Evolutionary conservation across 2,113 vertebrate species (phyloP), one percentile per base, ranked within the genome.

Genomic region (Delphinus delphis): DNA sequence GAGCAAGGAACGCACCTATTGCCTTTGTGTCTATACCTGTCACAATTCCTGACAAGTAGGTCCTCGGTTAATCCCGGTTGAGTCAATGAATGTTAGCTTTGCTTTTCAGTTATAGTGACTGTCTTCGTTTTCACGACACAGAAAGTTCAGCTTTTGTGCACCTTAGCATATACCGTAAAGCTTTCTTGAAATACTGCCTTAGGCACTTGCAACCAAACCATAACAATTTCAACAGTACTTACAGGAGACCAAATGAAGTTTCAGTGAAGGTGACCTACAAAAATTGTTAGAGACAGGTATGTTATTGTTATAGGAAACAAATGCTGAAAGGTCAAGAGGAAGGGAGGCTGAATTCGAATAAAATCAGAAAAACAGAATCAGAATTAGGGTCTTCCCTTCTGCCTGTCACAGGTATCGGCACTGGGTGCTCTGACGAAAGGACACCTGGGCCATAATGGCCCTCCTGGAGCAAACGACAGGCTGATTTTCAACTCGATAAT

Each of bases 111-210:
- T 71, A 88, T 1, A 28, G 50, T 8, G 63, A 71, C 53, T 0
- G 0, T 85, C 53, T 96, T 55, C 13, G 1, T 38, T 55, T 79
- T 62, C 71, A 62, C 0, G 1, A 31, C 77, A 60, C 4, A 65
- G 41, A n/a, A 83, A 83, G 25, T n/a, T 74, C 70, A 93, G 90
- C 67, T 93, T 90, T 21, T 33, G 88, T 26, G 41, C 3, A 36
- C 73, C 81, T 94, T 13, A 7, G 88, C 38, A 80, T 26, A 28
- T 26, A 28, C n/a, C 38, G 80, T 92, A 71, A 94, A 21, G 1
- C 36, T 73, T 25, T 77, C 81, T 85, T 87, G 67, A 96, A 95
- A 91, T 25, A 86, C 33, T 95, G 65, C 58, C 87, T 89, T 41
- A 68, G 79, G 79, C 70, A 62, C 67, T 68, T 84, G 5, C 17